Evolutionary conservation across 1,140 invertebrate genomes (phyloP).

Genomic region (Trichonephila inaurata): DNA sequence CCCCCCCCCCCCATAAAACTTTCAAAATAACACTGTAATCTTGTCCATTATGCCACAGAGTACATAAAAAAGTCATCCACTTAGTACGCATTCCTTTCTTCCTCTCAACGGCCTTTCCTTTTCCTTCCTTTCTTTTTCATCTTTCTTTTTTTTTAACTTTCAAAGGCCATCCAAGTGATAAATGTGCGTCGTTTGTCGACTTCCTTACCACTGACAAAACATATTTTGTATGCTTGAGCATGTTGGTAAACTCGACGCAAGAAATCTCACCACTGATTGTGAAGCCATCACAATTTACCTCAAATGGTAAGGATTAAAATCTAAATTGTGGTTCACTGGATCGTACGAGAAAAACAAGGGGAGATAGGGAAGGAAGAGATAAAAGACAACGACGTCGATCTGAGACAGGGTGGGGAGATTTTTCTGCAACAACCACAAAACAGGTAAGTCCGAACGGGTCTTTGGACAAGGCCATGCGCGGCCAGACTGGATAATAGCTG

Average conservation of each 20-base stretch:
- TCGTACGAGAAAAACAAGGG: not conserved
- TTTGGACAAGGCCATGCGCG: constrained; percentile 12
- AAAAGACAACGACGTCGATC: constrained; percentile 10
- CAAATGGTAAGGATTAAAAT: constrained; percentile 6
- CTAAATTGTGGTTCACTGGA: constrained; percentile 10
- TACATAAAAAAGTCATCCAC: too few relatives aligned
- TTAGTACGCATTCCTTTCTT: not conserved
- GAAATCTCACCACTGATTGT: not conserved
- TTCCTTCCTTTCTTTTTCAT: not conserved
- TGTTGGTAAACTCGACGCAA: not conserved
- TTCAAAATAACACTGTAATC: too few relatives aligned
- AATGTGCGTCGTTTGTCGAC: not conserved
- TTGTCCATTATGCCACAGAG: too few relatives aligned
- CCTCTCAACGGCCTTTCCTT: not conserved
- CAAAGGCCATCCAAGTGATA: not conserved
- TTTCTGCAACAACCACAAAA: constrained; percentile 2
- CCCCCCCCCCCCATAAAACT: too few relatives aligned
- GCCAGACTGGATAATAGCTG: constrained; percentile 50
- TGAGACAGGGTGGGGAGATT: constrained; percentile 33
- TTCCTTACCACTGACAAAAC: not conserved
- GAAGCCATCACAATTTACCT: constrained; percentile 30
- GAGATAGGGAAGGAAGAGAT: not conserved
- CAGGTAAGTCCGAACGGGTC: constrained; percentile 42
- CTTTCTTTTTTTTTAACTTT: not conserved
- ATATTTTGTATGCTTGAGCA: not conserved